Base-by-base conservation (phyloP, 2,113 vertebrate species). In the Poicephalus meyeri region DNA sequence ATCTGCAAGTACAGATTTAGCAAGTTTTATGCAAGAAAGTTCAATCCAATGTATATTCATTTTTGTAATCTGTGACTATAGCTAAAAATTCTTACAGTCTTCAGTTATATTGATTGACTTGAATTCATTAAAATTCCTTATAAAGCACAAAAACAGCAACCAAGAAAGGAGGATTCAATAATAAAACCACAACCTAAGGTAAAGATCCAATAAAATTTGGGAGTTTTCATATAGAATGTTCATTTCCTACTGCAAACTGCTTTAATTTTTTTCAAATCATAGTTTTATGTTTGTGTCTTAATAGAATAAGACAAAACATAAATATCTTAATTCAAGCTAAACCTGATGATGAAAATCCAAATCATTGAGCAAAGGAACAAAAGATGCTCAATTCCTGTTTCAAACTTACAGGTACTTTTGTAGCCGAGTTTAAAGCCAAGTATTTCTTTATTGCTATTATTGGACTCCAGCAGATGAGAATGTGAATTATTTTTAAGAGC, bases 1-100 rank as follows among this genome's bases (percentile, higher is more conserved):
- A n/a, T 56, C 14, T 63, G 11, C 8, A 16, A 4, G 15, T n/a
- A 25, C 0, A 47, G 3, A 15, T 1, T 68, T 68, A 64, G 6
- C 4, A 37, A 16, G 8, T 79, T 46, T 74, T 31, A 35, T 18
- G 9, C 16, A 76, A 24, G 2, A 79, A 79, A 71, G 3, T 85
- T 64, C 39, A 65, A 82, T 2, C 0, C 3, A 21, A 12, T 68
- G 15, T 52, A 47, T 90, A 2, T 69, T 60, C 1, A 31, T 68
- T 78, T 94, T 44, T 64, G 7, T 50, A 71, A 68, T 74, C 28
- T 41, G 16, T 41, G 50, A 10, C 23, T 52, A 20, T 33, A 47
- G 29, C 7, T 41, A 70, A 9, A 13, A 84, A 61, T 63, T 37
- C 25, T 55, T 35, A 24, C 33, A 58, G 16, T 21, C 21, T 58